phyloP scores from a whole-genome alignment of 2,888 invertebrate genomes.

The Amblyjoppa proteus region DNA sequence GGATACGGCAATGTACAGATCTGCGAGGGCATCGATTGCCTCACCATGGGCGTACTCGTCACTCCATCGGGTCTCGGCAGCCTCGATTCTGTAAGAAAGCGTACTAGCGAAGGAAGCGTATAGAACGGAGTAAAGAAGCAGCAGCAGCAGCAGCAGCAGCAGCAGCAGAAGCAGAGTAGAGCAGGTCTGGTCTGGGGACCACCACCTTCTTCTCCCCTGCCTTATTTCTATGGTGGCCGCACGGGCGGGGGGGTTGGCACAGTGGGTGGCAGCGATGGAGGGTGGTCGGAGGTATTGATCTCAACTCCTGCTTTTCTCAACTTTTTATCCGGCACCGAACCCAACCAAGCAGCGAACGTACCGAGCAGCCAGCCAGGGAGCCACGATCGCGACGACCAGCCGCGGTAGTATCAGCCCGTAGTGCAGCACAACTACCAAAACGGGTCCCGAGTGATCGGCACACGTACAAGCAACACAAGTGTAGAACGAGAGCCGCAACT shows the following conservation, averaged over 20 bases:
- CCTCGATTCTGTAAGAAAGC: slow-evolving; percentile 33
- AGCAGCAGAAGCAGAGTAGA: slow-evolving; percentile 40
- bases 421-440: slow-evolving; percentile 65
- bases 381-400: slow-evolving; percentile 72
- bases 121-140: slow-evolving; percentile 43
- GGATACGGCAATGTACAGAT: background rate
- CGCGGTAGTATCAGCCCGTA: slow-evolving; percentile 35
- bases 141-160: slow-evolving; percentile 39
- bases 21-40: background rate
- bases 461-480: slow-evolving; percentile 70
- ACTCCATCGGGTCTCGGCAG: background rate
- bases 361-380: slow-evolving; percentile 57
- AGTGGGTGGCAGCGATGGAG: slow-evolving; percentile 70
- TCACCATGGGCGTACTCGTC: background rate
- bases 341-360: slow-evolving; percentile 78
- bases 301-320: slow-evolving; percentile 85
- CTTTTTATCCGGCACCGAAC: slow-evolving; percentile 82
- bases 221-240: slow-evolving; percentile 73
- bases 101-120: slow-evolving; percentile 21
- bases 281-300: slow-evolving; percentile 84
- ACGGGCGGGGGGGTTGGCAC: slow-evolving; percentile 60
- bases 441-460: slow-evolving; percentile 72
- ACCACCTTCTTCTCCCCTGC: slow-evolving; percentile 70
- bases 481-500: slow-evolving; percentile 74
- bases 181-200: slow-evolving; percentile 75